phyloP scores from a whole-genome alignment of 2,797 vertebrate genomes.

The Euthynnus affinis region DNA sequence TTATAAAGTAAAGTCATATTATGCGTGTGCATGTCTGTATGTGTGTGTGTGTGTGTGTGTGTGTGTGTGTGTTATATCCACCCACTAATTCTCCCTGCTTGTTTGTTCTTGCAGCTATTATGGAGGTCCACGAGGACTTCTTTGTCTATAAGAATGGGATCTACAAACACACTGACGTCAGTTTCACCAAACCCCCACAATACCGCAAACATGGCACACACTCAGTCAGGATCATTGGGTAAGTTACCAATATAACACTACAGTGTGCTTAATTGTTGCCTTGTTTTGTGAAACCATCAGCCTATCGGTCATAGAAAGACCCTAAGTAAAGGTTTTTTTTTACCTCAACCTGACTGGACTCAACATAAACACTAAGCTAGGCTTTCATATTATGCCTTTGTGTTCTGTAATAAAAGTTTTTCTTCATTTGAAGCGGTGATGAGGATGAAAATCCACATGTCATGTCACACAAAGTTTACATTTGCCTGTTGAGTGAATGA shows the following conservation, averaged over 20 bases:
- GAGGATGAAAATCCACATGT: not conserved
- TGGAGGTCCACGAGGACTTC: constrained; percentile 98
- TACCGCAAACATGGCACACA: constrained; percentile 94
- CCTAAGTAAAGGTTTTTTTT: not conserved
- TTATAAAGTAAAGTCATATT: constrained; percentile 3
- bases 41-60: constrained; percentile 18
- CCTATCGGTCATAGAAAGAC: not conserved
- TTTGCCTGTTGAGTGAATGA: not conserved
- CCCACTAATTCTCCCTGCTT: constrained; percentile 45
- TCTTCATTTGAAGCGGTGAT: not conserved
- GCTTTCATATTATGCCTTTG: not conserved
- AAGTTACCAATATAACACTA: constrained; percentile 56
- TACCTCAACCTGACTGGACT: not conserved
- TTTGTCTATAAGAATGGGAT: constrained; percentile 94
- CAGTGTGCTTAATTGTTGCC: not conserved
- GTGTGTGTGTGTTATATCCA: not conserved
- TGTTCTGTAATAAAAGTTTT: constrained; percentile 13
- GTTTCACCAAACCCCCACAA: constrained; percentile 84
- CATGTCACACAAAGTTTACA: not conserved
- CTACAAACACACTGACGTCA: constrained; percentile 93
- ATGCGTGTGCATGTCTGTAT: no score
- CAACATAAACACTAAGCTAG: constrained; percentile 11
- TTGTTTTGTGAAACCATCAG: constrained; percentile 1
- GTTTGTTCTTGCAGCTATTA: constrained; percentile 88
- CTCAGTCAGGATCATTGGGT: constrained; percentile 96